A percentile compares a stretch with the other conserved stretches of the same genome.
phyloP scores from a whole-genome alignment of 2,797 vertebrate genomes.

The Sebastes trivittatus region DNA sequence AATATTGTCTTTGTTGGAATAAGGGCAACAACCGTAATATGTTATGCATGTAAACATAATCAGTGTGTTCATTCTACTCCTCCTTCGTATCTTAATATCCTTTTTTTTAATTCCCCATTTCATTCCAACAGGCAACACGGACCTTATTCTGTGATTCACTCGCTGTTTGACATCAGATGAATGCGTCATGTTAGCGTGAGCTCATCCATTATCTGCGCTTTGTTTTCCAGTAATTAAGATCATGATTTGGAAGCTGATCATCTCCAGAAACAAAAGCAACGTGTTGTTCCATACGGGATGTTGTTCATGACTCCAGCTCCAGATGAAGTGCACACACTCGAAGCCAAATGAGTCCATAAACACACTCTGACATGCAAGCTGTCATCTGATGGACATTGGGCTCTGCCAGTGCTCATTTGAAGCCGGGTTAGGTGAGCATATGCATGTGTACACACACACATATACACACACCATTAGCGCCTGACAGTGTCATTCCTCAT shows the following conservation, averaged over 20 bases:
- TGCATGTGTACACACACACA: constrained; percentile 4
- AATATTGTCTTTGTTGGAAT: neutral
- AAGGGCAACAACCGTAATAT: neutral
- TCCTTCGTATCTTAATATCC: neutral
- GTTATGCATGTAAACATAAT: no score
- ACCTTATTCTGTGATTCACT: neutral
- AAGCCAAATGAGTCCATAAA: constrained; percentile 46
- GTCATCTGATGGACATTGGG: constrained; percentile 44
- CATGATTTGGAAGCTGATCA: constrained; percentile 8
- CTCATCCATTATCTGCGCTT: neutral
- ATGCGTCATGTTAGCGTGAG: neutral
- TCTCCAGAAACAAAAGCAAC: constrained; percentile 11
- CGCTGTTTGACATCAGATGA: constrained; percentile 5
- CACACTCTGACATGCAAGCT: constrained; percentile 42
- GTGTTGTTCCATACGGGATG: neutral
- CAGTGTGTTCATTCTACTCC: neutral
- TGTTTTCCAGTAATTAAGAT: constrained; percentile 29
- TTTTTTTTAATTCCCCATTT: neutral
- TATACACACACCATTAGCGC: constrained; percentile 17
- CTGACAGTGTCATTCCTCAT: constrained; percentile 58
- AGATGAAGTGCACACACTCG: constrained; percentile 7
- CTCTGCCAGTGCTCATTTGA: constrained; percentile 41
- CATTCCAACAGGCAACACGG: neutral
- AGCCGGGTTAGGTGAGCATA: constrained; percentile 31
- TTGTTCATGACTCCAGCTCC: constrained; percentile 14